Evolutionary conservation across 2,888 invertebrate genomes (phyloP), one percentile per base, ranked within the genome.

Genomic region (Dasypogon diadema): DNA sequence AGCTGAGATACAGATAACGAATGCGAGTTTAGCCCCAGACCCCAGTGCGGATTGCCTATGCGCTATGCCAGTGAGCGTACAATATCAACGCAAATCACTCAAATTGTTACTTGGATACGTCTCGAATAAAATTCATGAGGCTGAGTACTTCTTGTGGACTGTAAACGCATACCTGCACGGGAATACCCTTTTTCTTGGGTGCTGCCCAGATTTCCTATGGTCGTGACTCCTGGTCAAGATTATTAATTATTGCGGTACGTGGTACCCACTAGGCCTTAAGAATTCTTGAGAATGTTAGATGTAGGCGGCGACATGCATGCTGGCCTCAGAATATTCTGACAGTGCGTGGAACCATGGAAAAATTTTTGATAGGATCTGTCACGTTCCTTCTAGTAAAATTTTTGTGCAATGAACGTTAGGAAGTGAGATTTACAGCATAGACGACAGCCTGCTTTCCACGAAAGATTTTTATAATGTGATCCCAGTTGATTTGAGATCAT

Each of bases 21-120:
- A 75, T 80, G 79, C 37, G 78, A 74, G 16, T 22, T 78, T 26
- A 76, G 81, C 81, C 80, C 81, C 81, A 82, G 81, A 80, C 12
- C 34, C 78, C 79, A 80, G 80, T 81, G 81, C 80, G 76, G 81
- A 81, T 79, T 79, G 68, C n/a, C n/a, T n/a, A n/a, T n/a, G n/a
- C n/a, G n/a, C n/a, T n/a, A n/a, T n/a, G n/a, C 63, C 75, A 73
- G 74, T 48, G 75, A 10, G 22, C 74, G 74, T 72, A 74, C 14
- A 42, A 77, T 54, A 60, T 16, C 70, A 77, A 76, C 75, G 77
- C 76, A 77, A 76, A 75, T 78, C 76, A 77, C 79, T 76, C 21
- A 37, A 60, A 60, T 34, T 37, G 21, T 42, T 34, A 30, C 58
- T n/a, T n/a, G n/a, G 12, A 42, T 42, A 3, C n/a, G n/a, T 42